Evolutionary conservation across 2,797 vertebrate species (phyloP), one percentile per base, ranked within the genome.

Genomic region (Tenualosa thibaudeaui): DNA sequence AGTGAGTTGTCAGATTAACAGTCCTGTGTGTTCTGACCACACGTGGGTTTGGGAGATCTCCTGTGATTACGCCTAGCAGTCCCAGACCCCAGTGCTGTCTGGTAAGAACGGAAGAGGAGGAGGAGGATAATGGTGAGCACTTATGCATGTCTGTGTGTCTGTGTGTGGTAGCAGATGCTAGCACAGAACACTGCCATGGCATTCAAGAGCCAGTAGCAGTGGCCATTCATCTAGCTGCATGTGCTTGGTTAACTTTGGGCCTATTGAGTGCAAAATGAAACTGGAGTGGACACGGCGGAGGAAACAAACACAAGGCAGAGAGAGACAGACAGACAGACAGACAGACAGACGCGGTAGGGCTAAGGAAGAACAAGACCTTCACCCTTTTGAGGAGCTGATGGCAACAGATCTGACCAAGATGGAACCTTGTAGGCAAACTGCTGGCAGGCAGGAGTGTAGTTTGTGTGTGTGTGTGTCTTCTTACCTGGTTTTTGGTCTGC

Each of bases 401-500:
- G 40, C 17, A 56, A 56, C 4, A 22, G 71, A 46, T 46, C 40
- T 75, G 68, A 31, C 12, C 13, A 17, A 43, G 68, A 31, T 75
- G 13, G 68, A 31, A 31, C 71, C 17, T 43, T 7, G 8, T 46
- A 46, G 17, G 40, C 19, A 78, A 40, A 37, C 71, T 46, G 17
- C 71, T 78, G 65, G 65, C 26, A 37, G 17, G 71, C 71, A 71
- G 8, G 24, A 9, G 12, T 68, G 62, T 10, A 31, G 62, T 68
- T 24, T 68, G 62, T 37, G 62, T 17, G 68, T 71, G 37, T 43
- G 71, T 22, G 40, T 22, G 37, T 43, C 17, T 75, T 8, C 71
- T 97, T 93, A 99, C 98, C 97, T 97, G 98, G 93, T 97, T 97
- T 96, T 99, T 99, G 95, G 95, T 96, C 95, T 97, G 96, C 90